These are phyloP conservation scores for Sitta carolinensis DNA, from an alignment of 2,797 vertebrate genomes.

Conservation along the genomic window DNA sequence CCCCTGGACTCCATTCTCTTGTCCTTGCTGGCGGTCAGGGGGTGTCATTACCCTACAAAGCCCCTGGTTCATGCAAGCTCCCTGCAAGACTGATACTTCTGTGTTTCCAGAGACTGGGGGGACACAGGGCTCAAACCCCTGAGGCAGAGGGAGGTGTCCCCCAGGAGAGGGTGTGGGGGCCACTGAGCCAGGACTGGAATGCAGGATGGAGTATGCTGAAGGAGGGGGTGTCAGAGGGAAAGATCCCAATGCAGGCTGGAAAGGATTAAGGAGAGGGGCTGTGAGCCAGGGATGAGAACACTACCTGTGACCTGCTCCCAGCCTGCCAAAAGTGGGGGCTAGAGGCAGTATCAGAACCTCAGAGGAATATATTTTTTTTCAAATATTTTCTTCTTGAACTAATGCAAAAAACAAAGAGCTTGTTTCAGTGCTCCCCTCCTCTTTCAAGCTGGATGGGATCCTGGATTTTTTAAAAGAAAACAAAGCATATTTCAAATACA, in stretches of 20 bases:
- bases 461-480: slow-evolving; percentile 32
- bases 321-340: neutral
- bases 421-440: neutral
- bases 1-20: neutral
- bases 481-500: slow-evolving; percentile 30
- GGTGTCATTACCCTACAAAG: neutral
- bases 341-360: neutral
- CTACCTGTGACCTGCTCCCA: neutral
- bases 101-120: neutral
- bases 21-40: neutral
- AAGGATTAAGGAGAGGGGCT: neutral
- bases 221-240: neutral
- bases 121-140: neutral
- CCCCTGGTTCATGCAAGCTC: neutral
- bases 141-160: neutral
- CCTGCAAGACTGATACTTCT: neutral
- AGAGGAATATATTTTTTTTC: neutral
- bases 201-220: accelerated
- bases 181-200: neutral
- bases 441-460: slow-evolving; percentile 27
- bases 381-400: neutral
- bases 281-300: neutral
- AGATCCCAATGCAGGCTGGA: accelerated
- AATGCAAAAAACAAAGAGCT: slow-evolving; percentile 21
- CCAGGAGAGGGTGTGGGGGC: neutral